These are phyloP conservation scores for Callipepla californica DNA, from an alignment of 2,113 vertebrate genomes.

Conservation along the genomic window DNA sequence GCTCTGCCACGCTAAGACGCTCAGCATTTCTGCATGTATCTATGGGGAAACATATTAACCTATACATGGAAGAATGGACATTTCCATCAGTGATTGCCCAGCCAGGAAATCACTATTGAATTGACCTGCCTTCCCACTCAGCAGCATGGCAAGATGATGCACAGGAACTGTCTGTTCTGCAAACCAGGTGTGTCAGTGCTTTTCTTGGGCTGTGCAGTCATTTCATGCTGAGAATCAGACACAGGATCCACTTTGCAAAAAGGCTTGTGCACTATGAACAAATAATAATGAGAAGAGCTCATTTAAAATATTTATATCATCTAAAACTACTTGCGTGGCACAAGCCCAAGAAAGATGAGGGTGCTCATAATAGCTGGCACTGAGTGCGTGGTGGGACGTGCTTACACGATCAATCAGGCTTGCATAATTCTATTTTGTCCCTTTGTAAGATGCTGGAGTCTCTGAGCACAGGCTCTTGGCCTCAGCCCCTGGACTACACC, in stretches of 20 bases:
- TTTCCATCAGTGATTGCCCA: neutral
- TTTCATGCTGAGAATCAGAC: neutral
- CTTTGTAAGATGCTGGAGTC: neutral
- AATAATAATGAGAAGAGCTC: neutral
- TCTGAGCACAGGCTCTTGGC: neutral
- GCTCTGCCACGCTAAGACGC: too few species aligned
- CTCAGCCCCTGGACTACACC: neutral
- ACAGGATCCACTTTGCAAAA: neutral
- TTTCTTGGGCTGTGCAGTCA: neutral
- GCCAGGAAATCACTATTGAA: neutral
- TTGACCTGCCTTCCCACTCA: neutral
- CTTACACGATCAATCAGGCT: neutral
- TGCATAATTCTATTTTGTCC: neutral
- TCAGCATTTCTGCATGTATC: neutral
- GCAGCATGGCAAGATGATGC: neutral
- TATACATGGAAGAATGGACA: neutral
- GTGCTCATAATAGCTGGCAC: neutral
- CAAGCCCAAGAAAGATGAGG: neutral
- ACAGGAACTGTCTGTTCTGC: accelerated
- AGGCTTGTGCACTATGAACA: neutral
- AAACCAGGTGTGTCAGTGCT: neutral
- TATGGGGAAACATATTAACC: neutral
- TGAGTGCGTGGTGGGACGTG: accelerated
- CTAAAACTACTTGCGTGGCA: neutral
- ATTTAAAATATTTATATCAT: slow-evolving; percentile 27